Conservation (phyloP, 2,888 invertebrate genomes). For the Hemicrepidius hirtus region DNA sequence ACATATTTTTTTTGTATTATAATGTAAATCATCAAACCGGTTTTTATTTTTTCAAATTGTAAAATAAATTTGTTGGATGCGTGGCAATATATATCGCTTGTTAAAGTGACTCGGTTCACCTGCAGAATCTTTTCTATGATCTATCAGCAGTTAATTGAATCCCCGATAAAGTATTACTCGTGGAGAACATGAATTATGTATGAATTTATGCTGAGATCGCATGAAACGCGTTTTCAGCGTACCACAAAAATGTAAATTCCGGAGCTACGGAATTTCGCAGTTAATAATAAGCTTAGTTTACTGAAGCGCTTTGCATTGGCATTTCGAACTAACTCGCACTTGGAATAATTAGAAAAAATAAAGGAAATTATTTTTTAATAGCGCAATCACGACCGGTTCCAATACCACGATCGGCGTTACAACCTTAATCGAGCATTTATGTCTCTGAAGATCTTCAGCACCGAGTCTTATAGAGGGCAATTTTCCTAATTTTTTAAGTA, state of each 20-base stretch:
- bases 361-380: neutral
- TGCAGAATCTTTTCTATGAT: constrained; percentile 48
- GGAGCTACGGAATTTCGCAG: constrained; percentile 41
- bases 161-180: constrained; percentile 53
- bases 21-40: neutral
- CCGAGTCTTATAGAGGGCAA: no score
- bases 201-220: constrained; percentile 42
- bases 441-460: no score
- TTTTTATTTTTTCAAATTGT: constrained; percentile 12
- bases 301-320: constrained; percentile 21
- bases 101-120: constrained; percentile 47
- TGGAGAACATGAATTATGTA: constrained; percentile 49
- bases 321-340: constrained; percentile 7
- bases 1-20: neutral
- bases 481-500: no score
- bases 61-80: constrained; percentile 39
- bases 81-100: constrained; percentile 36
- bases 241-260: constrained; percentile 43
- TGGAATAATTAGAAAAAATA: constrained; percentile 2
- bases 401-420: neutral
- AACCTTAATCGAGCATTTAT: neutral
- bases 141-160: constrained; percentile 53
- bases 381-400: neutral
- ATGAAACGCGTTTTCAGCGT: constrained; percentile 41
- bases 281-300: constrained; percentile 42